A percentile compares a stretch with the other conserved stretches of the same genome.
Evolutionary conservation across 2,888 invertebrate species (phyloP).

Genomic region (Tinea pellionella): DNA sequence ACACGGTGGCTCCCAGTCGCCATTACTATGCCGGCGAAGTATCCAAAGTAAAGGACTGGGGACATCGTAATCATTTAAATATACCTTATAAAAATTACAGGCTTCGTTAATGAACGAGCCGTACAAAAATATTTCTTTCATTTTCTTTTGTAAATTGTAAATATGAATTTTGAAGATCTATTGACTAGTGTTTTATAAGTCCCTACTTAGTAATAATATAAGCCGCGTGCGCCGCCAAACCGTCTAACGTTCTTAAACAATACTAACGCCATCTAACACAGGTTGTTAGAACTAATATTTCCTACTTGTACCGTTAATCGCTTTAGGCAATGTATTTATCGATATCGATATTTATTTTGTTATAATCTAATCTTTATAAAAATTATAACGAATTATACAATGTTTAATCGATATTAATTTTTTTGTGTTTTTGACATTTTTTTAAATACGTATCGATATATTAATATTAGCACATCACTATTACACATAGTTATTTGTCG

Average conservation of each 20-base stretch:
- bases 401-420: not conserved
- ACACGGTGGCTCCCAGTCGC: too few relatives aligned
- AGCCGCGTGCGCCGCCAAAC: not conserved
- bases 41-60: too few relatives aligned
- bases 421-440: not conserved
- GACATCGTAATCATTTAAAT: too few relatives aligned
- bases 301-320: not conserved
- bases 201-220: too few relatives aligned
- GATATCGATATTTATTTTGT: not conserved
- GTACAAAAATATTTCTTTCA: too few relatives aligned
- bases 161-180: too few relatives aligned
- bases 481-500: constrained; percentile 40
- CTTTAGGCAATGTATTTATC: not conserved
- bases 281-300: not conserved
- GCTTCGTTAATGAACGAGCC: too few relatives aligned
- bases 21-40: too few relatives aligned
- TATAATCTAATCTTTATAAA: not conserved
- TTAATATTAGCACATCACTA: constrained; percentile 25
- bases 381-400: too few relatives aligned
- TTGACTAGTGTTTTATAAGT: too few relatives aligned
- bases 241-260: not conserved
- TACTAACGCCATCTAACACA: not conserved
- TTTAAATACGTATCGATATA: not conserved
- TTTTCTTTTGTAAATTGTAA: too few relatives aligned
- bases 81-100: too few relatives aligned